Percentiles rank a stretch among this genome's conserved stretches.
These are phyloP conservation scores for Desmophyllum pertusum DNA, from an alignment of 92 coral and sea anemone species.

Conservation along the genomic window DNA sequence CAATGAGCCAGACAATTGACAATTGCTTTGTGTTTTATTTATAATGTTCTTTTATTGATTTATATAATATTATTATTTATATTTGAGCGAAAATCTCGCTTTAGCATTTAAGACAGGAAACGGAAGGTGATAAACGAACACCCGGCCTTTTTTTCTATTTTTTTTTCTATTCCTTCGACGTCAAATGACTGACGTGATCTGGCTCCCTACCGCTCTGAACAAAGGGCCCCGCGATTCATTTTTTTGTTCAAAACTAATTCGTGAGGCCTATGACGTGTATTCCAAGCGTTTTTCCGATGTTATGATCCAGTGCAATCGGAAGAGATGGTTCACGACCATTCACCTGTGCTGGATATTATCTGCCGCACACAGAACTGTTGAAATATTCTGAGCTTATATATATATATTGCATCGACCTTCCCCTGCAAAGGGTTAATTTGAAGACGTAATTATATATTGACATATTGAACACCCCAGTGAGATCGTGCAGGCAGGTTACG, in stretches of 20 bases:
- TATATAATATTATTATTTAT: too few species aligned
- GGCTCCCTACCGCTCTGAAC: background rate
- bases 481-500: background rate
- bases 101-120: background rate
- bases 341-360: conserved; percentile 18
- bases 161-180: too few species aligned
- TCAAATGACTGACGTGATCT: background rate
- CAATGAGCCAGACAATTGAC: conserved; percentile 13
- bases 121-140: background rate
- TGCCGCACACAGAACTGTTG: conserved; percentile 31
- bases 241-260: background rate
- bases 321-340: background rate
- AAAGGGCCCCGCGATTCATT: too few species aligned
- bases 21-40: background rate
- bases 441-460: background rate
- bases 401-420: conserved; percentile 1
- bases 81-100: background rate
- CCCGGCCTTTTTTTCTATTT: background rate
- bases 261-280: background rate
- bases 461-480: background rate
- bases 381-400: conserved; percentile 14
- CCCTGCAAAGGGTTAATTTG: conserved; percentile 55
- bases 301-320: background rate
- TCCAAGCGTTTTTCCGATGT: background rate
- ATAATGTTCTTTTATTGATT: background rate